Base-by-base conservation (phyloP, 37 sponge, comb jelly and placozoan genomes). In the Diacarnus erythraeanus region DNA sequence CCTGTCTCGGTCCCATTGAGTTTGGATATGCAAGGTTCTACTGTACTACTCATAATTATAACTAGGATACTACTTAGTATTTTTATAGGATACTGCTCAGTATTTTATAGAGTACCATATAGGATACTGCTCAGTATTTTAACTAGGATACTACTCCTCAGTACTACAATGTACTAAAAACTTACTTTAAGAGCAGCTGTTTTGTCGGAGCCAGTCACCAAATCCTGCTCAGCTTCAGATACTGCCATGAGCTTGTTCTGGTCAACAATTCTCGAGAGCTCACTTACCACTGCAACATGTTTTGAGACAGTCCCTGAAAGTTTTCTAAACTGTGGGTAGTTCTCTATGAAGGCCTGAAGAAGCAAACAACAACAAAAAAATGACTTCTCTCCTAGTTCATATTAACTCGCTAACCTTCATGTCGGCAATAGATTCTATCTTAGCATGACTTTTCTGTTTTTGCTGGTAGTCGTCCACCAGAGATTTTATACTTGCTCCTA, bases 271-370 rank as follows among this genome's bases (percentile, higher is more conserved):
- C 86, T 81, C 8, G 93, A 90, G 63, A 98, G 72, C 74, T 98
- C 99, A 34, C 94, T 84, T 47, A 96, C 87, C 54, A 98, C 89
- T 5, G 96, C 96, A 26, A 98, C 96, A 63, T 98, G 99, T 77
- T 98, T 98, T 18, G 92, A 86, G 23, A 96, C 96, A 9, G 99
- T 89, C 0, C 96, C 96, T 38, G 96, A 93, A 0, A 98, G 90
- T 72, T 95, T 95, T 18, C 80, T 70, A 44, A 98, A 98, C 80
- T 95, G 86, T 34, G 99, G 99, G 60, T 93, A 98, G 82, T 89
- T 93, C 78, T 98, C 99, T 8, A 98, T 87, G 78, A 98, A 98
- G 38, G 66, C 67, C 91, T 47, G 12, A 12, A 47, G 51, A 47
- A 47, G 51, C 6, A 12, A n/a, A n/a, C n/a, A n/a, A n/a, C n/a